Base-by-base conservation (phyloP, 2,113 vertebrate genomes). In the Dinomys branickii region DNA sequence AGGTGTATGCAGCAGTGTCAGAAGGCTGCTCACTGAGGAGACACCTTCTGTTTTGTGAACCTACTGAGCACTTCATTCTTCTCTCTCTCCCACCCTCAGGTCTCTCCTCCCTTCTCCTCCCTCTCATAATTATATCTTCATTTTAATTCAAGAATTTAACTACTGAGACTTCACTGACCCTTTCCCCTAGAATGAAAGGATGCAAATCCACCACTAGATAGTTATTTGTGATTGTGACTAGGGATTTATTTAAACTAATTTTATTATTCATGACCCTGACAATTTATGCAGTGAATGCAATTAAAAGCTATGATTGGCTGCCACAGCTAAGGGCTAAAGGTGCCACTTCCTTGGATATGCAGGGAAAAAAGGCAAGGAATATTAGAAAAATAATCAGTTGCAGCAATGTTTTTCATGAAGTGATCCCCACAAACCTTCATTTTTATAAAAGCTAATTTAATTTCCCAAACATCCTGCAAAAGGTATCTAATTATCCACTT, bases 401-500 rank as follows among this genome's bases (percentile, higher is more conserved):
- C 78, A 75, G 97, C 47, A 85, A 96, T 97, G 83, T 95, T 97
- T 97, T 98, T 98, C 97, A 95, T 17, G 96, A 98, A 98, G 96
- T 92, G 97, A 98, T 98, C 83, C 81, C 8, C 97, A 98, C 96
- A 98, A 98, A 95, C 97, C 97, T 98, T 98, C 97, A 97, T 97
- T 97, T 91, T 2, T n/a, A 98, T 98, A 98, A 98, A 91, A 94
- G 81, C 97, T 98, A 98, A 98, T 98, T 98, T 98, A 98, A 99
- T 99, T 99, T 99, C 98, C 98, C 98, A 97, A 98, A 97, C 95
- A 98, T 97, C 94, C 97, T 97, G 94, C 85, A 75, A 98, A 98
- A 98, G 95, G 98, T 98, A 98, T 98, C 98, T 98, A 99, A 98
- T 99, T 98, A 98, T 91, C 97, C 94, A 85, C 97, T 98, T 96